Evolutionary conservation across 2,113 vertebrate species (phyloP).

Genomic region (Holacanthus passer): DNA sequence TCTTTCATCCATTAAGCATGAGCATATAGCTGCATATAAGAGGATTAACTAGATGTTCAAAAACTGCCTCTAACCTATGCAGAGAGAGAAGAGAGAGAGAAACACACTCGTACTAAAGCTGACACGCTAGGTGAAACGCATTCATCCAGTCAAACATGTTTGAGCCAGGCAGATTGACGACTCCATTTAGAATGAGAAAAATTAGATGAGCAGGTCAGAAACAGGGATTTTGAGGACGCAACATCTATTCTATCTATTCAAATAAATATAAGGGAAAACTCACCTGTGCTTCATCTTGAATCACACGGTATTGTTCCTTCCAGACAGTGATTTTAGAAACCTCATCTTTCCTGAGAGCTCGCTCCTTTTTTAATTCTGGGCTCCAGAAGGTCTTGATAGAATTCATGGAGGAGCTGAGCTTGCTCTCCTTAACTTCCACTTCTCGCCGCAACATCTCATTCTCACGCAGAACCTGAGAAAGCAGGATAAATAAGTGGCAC

Average conservation of each 20-base stretch:
- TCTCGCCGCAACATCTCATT: conserved; percentile 95
- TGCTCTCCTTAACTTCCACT: conserved; percentile 97
- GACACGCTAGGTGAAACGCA: conserved; percentile 24
- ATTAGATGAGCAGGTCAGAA: background rate
- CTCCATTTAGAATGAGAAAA: conserved; percentile 1
- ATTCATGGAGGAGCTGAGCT: conserved; percentile 98
- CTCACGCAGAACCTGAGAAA: conserved; percentile 86
- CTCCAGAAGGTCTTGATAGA: conserved; percentile 99
- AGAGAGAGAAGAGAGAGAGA: conserved; percentile 12
- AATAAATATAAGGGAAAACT: conserved; percentile 11
- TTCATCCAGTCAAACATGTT: background rate
- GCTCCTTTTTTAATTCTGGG: conserved; percentile 97
- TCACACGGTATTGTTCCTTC: conserved; percentile 97
- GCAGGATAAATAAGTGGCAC: background rate
- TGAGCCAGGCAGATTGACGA: background rate
- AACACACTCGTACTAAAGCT: conserved; percentile 20
- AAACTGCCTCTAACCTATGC: conserved; percentile 54
- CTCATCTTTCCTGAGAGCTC: conserved; percentile 96
- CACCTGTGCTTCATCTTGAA: conserved; percentile 98
- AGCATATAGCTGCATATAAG: conserved; percentile 66
- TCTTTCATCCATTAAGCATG: conserved; percentile 60
- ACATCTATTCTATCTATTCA: background rate
- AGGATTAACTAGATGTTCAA: conserved; percentile 67
- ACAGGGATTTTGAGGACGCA: background rate
- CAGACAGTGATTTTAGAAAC: conserved; percentile 95